A percentile compares a stretch with the other conserved stretches of the same genome.
Conservation (phyloP, 1,140 invertebrate genomes). For the Meteorus sp. region DNA sequence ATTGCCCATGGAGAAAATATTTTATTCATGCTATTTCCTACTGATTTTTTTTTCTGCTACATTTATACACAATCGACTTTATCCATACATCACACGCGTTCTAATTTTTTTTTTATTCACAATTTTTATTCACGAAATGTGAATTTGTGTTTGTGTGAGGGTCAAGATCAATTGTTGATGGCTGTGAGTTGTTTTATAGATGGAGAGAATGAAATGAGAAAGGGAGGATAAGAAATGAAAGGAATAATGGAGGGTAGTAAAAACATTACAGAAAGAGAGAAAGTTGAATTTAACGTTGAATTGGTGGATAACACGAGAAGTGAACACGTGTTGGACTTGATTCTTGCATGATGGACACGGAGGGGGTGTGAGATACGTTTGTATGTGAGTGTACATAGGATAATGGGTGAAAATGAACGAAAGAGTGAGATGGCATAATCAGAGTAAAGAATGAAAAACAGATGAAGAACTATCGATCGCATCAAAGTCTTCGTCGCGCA, state of each 20-base stretch:
- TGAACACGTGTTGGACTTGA: background rate
- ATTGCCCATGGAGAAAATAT: conserved; percentile 19
- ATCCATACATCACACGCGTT: conserved; percentile 8
- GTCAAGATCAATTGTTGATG: background rate
- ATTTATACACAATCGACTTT: background rate
- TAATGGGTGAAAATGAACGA: no score
- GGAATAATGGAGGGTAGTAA: no score
- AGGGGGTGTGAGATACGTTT: no score
- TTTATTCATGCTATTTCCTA: conserved; percentile 30
- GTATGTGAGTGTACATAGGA: no score
- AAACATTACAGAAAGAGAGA: conserved; percentile 12
- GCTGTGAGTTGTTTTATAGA: background rate
- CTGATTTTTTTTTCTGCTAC: no score
- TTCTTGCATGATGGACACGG: no score
- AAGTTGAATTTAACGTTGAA: conserved; percentile 20
- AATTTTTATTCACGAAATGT: conserved; percentile 17
- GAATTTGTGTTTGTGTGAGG: background rate
- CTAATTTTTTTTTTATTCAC: conserved; percentile 2
- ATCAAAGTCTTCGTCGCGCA: no score
- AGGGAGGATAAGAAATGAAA: conserved; percentile 10
- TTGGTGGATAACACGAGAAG: conserved; percentile 28
- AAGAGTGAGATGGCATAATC: no score
- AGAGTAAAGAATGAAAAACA: no score
- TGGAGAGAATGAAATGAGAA: background rate
- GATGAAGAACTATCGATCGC: no score